These are phyloP conservation scores for Eleutherodactylus coqui DNA, from an alignment of 2,797 vertebrate genomes.

Conservation along the genomic window DNA sequence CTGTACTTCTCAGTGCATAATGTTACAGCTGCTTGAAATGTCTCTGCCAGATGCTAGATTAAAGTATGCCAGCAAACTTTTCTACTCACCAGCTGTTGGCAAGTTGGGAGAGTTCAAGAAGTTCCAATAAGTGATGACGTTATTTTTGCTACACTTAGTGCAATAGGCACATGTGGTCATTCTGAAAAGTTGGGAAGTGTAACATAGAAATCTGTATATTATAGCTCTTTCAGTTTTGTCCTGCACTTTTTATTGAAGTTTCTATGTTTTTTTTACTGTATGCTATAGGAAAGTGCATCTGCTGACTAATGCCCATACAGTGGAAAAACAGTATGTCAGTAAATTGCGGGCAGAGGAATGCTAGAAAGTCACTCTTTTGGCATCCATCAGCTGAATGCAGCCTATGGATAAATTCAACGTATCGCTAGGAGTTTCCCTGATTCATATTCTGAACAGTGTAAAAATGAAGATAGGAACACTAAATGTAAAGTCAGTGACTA, in stretches of 20 bases:
- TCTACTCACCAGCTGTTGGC: slow-evolving; percentile 82
- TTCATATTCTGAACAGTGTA: too few relatives aligned
- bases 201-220: background rate
- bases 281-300: background rate
- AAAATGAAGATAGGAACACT: too few relatives aligned
- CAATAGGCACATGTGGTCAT: slow-evolving; percentile 37
- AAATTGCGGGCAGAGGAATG: background rate
- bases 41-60: slow-evolving; percentile 84
- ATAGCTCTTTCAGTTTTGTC: background rate
- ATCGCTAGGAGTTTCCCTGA: background rate
- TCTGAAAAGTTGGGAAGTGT: background rate
- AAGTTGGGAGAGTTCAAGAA: slow-evolving; percentile 78
- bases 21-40: slow-evolving; percentile 85
- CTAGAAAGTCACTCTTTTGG: background rate
- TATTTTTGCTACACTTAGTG: slow-evolving; percentile 50
- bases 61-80: slow-evolving; percentile 77
- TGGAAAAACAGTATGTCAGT: background rate
- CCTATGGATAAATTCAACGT: background rate
- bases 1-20: slow-evolving; percentile 74
- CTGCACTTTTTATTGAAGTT: too few relatives aligned
- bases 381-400: background rate
- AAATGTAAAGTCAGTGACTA: too few relatives aligned
- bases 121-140: slow-evolving; percentile 56
- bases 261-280: background rate
- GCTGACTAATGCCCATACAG: too few relatives aligned